Conservation (phyloP, 2,797 vertebrate species). For the Threskiornis aethiopicus region DNA sequence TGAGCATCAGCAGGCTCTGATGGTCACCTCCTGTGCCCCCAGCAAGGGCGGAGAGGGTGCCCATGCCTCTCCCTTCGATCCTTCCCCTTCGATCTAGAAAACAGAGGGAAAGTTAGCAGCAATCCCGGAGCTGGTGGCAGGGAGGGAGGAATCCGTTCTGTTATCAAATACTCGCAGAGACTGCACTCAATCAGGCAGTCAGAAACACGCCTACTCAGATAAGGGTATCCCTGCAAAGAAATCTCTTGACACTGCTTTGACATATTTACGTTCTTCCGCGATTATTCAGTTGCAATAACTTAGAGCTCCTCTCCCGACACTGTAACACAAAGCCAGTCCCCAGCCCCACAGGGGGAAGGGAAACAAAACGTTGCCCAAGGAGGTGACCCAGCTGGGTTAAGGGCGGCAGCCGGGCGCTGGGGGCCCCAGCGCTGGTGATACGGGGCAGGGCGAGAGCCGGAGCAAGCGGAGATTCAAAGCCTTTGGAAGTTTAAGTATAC, state of each 20-base stretch:
- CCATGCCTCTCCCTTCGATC: not conserved
- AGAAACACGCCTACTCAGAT: slow-evolving; percentile 56
- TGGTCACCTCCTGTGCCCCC: not conserved
- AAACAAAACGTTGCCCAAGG: not conserved
- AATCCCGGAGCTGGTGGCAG: not conserved
- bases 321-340: not conserved
- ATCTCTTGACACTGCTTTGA: slow-evolving; percentile 61
- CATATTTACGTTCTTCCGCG: slow-evolving; percentile 30
- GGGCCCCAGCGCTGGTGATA: not conserved
- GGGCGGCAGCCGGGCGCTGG: not conserved
- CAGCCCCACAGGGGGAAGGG: not conserved
- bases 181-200: slow-evolving; percentile 40
- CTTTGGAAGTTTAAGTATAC: not conserved
- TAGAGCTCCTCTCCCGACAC: not conserved
- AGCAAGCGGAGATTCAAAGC: not conserved
- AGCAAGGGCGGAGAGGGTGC: not conserved
- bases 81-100: not conserved
- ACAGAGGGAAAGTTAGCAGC: not conserved
- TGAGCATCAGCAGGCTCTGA: not conserved
- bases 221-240: slow-evolving; percentile 55
- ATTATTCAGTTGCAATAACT: slow-evolving; percentile 18
- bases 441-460: not conserved
- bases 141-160: slow-evolving; percentile 4
- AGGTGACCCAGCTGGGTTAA: not conserved
- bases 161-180: slow-evolving; percentile 27